phyloP scores from a whole-genome alignment of 2,113 vertebrate species.

The Crotalus horridus region DNA sequence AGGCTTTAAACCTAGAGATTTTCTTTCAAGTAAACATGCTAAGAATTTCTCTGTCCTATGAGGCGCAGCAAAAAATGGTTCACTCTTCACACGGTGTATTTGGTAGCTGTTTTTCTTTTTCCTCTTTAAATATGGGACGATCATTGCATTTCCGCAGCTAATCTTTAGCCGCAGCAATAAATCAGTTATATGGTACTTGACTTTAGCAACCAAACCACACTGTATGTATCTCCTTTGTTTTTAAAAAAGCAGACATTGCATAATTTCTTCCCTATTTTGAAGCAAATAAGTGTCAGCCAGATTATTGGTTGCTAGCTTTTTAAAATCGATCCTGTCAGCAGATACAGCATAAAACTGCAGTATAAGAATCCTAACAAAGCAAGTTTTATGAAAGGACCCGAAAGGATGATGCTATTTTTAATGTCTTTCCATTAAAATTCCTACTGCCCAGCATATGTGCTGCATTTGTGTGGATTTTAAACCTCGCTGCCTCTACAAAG shows the following conservation, averaged over 20 bases:
- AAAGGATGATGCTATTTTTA: background rate
- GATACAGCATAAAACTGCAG: background rate
- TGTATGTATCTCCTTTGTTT: background rate
- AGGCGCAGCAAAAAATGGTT: background rate
- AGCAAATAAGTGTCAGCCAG: background rate
- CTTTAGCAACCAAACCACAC: background rate
- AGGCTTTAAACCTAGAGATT: background rate
- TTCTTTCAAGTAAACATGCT: background rate
- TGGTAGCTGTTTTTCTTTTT: background rate
- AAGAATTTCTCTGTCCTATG: background rate
- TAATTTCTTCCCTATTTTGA: background rate
- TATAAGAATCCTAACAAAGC: background rate
- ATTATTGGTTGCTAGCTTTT: background rate
- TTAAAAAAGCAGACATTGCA: background rate
- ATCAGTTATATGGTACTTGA: background rate
- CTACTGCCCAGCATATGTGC: background rate
- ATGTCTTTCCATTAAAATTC: background rate
- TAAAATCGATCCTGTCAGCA: background rate
- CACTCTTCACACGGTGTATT: background rate
- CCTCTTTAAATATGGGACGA: background rate
- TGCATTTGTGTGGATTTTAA: background rate
- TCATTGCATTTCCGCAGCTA: background rate
- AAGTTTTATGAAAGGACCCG: background rate
- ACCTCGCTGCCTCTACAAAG: background rate
- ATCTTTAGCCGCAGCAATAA: background rate